Evolutionary conservation across 2,797 vertebrate genomes (phyloP).

Genomic region (Etheostoma nigrum): DNA sequence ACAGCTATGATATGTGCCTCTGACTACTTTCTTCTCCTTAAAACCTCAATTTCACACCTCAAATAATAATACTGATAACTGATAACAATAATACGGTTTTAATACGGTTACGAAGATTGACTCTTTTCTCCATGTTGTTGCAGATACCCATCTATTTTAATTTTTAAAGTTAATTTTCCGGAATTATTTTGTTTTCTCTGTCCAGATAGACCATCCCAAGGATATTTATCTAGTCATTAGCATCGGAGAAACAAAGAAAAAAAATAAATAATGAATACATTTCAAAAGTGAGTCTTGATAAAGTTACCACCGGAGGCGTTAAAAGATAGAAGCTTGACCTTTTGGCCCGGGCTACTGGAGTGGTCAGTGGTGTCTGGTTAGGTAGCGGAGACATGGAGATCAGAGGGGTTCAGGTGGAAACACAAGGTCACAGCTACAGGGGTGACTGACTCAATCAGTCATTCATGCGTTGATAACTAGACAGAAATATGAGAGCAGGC

Average conservation of each 20-base stretch:
- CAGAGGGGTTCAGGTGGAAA: constrained; percentile 33
- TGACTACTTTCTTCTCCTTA: too few relatives aligned
- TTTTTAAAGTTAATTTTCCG: too few relatives aligned
- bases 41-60: too few relatives aligned
- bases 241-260: neutral
- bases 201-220: too few relatives aligned
- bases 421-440: constrained; percentile 43
- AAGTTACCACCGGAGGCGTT: neutral
- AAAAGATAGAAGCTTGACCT: neutral
- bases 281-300: neutral
- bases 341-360: constrained; percentile 13
- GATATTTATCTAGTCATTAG: neutral
- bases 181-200: too few relatives aligned
- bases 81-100: too few relatives aligned
- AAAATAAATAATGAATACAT: neutral
- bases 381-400: constrained; percentile 1
- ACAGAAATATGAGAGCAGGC: constrained; percentile 68
- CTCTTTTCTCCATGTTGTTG: too few relatives aligned
- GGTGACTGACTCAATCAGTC: constrained; percentile 63
- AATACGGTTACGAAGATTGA: too few relatives aligned
- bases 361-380: constrained; percentile 15
- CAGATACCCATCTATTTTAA: too few relatives aligned
- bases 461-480: constrained; percentile 43
- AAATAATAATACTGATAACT: too few relatives aligned
- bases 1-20: too few relatives aligned